Conservation (phyloP, 1,140 invertebrate genomes). For the Drosophila lini region DNA sequence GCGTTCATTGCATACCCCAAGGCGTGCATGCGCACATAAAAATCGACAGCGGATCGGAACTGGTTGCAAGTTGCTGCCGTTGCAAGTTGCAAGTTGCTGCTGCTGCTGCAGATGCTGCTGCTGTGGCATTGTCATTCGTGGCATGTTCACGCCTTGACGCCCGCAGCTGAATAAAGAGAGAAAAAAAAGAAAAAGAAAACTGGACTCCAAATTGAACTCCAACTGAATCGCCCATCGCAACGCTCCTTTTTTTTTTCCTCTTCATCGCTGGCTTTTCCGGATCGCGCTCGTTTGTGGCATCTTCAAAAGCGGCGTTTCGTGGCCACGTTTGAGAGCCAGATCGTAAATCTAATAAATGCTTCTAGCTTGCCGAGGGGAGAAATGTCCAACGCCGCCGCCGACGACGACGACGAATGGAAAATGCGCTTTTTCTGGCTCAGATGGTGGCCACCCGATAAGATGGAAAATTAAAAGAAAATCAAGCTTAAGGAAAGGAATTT, state of each 20-base stretch:
- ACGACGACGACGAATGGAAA: conserved; percentile 19
- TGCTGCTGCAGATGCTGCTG: conserved; percentile 27
- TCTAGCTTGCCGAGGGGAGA: conserved; percentile 27
- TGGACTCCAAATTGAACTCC: conserved; percentile 49
- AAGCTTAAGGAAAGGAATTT: too few relatives aligned
- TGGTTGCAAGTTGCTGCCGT: conserved; percentile 42
- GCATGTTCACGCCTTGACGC: conserved; percentile 81
- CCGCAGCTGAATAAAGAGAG: conserved; percentile 51
- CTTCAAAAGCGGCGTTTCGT: conserved; percentile 69
- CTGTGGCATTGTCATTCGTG: conserved; percentile 76
- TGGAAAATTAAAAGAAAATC: conserved; percentile 19
- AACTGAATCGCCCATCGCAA: conserved; percentile 41
- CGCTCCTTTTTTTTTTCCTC: conserved; percentile 21
- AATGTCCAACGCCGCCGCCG: conserved; percentile 8
- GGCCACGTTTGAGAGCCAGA: conserved; percentile 54
- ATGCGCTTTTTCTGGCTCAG: conserved; percentile 16
- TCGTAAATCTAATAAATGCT: conserved; percentile 83
- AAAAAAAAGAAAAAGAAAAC: conserved; percentile 13
- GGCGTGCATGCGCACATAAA: conserved; percentile 84
- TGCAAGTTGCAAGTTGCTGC: conserved; percentile 8
- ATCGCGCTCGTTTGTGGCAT: conserved; percentile 55
- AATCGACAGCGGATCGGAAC: conserved; percentile 75
- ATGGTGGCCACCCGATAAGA: conserved; percentile 21
- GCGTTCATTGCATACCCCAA: conserved; percentile 74
- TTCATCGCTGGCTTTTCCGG: conserved; percentile 5